These are phyloP conservation scores for Cladorhizidae sp. DNA, from an alignment of 37 sponge, comb jelly and placozoan species.

Conservation along the genomic window DNA sequence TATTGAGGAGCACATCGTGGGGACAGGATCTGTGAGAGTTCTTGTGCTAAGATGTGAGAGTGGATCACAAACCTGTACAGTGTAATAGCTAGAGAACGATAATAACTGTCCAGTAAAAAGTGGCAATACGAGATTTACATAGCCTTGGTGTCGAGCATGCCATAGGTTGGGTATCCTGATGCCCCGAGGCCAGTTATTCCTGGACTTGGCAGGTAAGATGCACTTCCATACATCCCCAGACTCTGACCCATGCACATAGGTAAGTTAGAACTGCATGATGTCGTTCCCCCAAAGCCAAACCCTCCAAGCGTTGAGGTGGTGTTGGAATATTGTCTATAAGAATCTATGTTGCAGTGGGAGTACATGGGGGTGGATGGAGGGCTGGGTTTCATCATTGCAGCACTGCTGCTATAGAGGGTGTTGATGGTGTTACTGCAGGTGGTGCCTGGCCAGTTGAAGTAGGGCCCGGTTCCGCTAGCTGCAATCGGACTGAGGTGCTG, in stretches of 20 bases:
- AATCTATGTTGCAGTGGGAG: background rate
- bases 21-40: background rate
- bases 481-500: conserved; percentile 7
- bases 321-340: conserved; percentile 24
- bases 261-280: background rate
- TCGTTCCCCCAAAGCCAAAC: conserved; percentile 1
- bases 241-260: conserved; percentile 31
- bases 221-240: conserved; percentile 50
- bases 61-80: background rate
- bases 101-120: background rate
- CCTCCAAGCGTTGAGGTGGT: background rate
- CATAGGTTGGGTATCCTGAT: conserved; percentile 19
- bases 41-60: background rate
- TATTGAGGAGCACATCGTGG: too few relatives aligned
- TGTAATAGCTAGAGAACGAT: background rate
- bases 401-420: background rate
- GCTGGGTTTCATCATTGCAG: conserved; percentile 9
- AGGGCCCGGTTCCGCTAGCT: background rate
- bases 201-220: conserved; percentile 41
- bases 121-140: conserved; percentile 4
- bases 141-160: conserved; percentile 44
- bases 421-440: background rate
- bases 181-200: conserved; percentile 21
- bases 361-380: conserved; percentile 47
- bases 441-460: conserved; percentile 23